Evolutionary conservation across 2,888 invertebrate species (phyloP), one percentile per base, ranked within the genome.

Genomic region (Hypolimnas misippus): DNA sequence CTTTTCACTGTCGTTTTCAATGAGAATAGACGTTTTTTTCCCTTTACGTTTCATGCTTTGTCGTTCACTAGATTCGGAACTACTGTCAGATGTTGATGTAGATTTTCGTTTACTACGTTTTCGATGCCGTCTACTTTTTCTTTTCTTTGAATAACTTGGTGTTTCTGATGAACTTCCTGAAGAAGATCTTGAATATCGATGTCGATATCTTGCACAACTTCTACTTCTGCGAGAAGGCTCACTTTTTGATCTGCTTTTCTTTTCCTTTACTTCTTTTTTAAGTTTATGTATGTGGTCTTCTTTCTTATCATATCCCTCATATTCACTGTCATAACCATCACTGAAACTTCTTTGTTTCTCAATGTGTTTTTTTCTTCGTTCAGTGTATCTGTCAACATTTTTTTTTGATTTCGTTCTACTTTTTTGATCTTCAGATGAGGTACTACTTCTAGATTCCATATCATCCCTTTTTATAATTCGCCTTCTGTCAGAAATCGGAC

Each of bases 261-360:
- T 74, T 21, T 64, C 67, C 57, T 59, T 87, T 44, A 82, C 75
- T 65, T 72, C 66, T 69, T 67, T 84, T 67, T 70, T 80, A 54
- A 80, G 70, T 69, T 79, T 87, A 57, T 73, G 78, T 40, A 83
- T 83, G 21, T 77, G 70, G 14, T 76, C 73, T 38, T 75, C 74
- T 58, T 79, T 74, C 71, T 79, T 81, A 42, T 74, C 72, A 62
- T 78, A 69, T 19, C 73, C 80, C 68, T 90, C 90, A 51, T 80
- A 66, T 70, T 92, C 92, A 63, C 81, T 89, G 59, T 92, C 92
- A 64, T 91, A 92, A 10, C 92, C 92, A 73, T 93, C 92, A 74
- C 92, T 92, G 73, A 92, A 92, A 75, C 92, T 93, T 74, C 86
- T 91, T 77, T 92, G 89, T 51, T 81, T 71, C 42, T 82, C 82